Conservation (phyloP, 2,888 invertebrate genomes). For the Mimachlamys varia region DNA sequence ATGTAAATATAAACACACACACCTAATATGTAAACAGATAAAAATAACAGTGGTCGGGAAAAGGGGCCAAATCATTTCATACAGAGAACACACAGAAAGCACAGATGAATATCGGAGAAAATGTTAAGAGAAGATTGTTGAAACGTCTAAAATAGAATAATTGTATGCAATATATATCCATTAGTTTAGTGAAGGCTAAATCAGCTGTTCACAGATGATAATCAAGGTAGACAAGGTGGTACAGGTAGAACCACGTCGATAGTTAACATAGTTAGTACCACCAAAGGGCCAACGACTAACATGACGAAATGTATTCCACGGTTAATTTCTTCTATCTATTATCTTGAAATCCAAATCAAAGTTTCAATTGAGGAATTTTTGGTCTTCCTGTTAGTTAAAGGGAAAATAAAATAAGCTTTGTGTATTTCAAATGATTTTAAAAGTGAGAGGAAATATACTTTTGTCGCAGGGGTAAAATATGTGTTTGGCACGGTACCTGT, state of each 20-base stretch:
- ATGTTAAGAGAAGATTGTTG: background rate
- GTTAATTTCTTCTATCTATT: background rate
- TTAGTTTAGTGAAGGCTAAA: background rate
- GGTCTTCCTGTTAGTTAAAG: slow-evolving; percentile 5
- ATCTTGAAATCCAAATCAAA: slow-evolving; percentile 6
- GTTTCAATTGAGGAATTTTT: background rate
- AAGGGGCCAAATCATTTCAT: background rate
- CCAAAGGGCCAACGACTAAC: background rate
- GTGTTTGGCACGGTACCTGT: background rate
- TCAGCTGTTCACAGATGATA: background rate
- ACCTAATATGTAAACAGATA: background rate
- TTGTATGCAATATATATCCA: background rate
- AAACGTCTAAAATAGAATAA: background rate
- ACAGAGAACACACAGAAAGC: background rate
- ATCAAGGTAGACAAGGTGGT: background rate
- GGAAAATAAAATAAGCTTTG: slow-evolving; percentile 21
- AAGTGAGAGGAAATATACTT: slow-evolving; percentile 31
- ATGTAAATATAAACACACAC: background rate
- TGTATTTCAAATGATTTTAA: background rate
- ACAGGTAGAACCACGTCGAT: background rate
- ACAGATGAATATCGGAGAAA: background rate
- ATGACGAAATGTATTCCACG: slow-evolving; percentile 13
- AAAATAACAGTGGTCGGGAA: background rate
- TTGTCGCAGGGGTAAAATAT: background rate
- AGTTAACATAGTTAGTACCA: background rate